Evolutionary conservation across 2,797 vertebrate genomes (phyloP).

Genomic region (Chrosomus eos): DNA sequence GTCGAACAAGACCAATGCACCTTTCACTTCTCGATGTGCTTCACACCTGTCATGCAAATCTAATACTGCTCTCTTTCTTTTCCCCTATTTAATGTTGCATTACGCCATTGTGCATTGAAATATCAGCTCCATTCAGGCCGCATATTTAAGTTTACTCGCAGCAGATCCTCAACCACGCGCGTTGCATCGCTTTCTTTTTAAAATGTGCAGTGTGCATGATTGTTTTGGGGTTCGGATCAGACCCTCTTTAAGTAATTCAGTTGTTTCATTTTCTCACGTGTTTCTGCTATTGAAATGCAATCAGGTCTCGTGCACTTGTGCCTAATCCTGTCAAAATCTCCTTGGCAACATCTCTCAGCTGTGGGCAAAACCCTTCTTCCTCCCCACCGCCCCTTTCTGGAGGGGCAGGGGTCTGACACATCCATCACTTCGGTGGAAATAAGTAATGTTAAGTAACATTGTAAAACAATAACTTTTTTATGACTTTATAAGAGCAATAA

Average conservation of each 20-base stretch:
- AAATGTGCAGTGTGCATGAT: constrained; percentile 51
- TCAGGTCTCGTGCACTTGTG: constrained; percentile 82
- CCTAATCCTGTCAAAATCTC: constrained; percentile 84
- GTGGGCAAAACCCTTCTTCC: constrained; percentile 59
- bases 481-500: constrained; percentile 69
- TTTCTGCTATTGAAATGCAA: constrained; percentile 77
- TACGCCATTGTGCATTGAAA: constrained; percentile 6
- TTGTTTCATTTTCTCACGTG: constrained; percentile 79
- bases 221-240: constrained; percentile 57
- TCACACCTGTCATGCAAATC: constrained; percentile 88
- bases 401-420: constrained; percentile 35
- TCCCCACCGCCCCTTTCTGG: constrained; percentile 50
- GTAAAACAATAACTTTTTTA: constrained; percentile 64
- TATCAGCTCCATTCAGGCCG: background rate
- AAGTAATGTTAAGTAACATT: constrained; percentile 43
- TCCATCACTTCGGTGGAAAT: constrained; percentile 61
- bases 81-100: background rate
- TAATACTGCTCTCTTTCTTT: constrained; percentile 50
- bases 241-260: constrained; percentile 67
- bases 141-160: background rate
- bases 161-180: constrained; percentile 28
- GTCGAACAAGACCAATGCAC: constrained; percentile 21
- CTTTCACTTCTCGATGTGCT: constrained; percentile 56
- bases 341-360: constrained; percentile 73
- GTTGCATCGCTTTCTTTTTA: background rate